Percentiles rank a stretch among this genome's conserved stretches.
phyloP scores from a whole-genome alignment of 2,797 vertebrate genomes.

The Champsocephalus gunnari region DNA sequence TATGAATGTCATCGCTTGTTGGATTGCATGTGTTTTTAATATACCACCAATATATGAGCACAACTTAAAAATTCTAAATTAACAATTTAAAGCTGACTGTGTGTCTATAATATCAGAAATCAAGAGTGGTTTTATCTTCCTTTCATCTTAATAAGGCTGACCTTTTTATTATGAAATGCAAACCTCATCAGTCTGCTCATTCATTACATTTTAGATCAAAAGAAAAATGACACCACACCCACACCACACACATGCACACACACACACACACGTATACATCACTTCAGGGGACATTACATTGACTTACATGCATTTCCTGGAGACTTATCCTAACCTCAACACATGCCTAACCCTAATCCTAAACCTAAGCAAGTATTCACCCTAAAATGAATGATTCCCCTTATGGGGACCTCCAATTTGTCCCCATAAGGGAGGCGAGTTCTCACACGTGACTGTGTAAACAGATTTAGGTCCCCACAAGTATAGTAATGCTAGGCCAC shows the following conservation, averaged over 20 bases:
- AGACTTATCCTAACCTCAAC: no score
- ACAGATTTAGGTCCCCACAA: no score
- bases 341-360: no score
- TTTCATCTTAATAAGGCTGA: constrained; percentile 61
- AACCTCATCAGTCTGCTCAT: constrained; percentile 62
- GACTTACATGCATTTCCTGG: no score
- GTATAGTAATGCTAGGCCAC: no score
- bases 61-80: constrained; percentile 9
- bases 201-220: constrained; percentile 53
- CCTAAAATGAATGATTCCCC: no score
- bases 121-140: constrained; percentile 64
- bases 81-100: constrained; percentile 9
- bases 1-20: neutral
- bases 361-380: no score
- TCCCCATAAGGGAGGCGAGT: no score
- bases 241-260: neutral
- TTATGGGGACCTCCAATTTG: no score
- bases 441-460: no score
- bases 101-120: constrained; percentile 36
- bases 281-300: no score
- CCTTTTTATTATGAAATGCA: constrained; percentile 70
- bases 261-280: no score
- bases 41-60: constrained; percentile 4
- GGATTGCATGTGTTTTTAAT: constrained; percentile 7
- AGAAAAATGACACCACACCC: constrained; percentile 12